Evolutionary conservation across 2,113 vertebrate genomes (phyloP).

Genomic region (Anolis sagrei): DNA sequence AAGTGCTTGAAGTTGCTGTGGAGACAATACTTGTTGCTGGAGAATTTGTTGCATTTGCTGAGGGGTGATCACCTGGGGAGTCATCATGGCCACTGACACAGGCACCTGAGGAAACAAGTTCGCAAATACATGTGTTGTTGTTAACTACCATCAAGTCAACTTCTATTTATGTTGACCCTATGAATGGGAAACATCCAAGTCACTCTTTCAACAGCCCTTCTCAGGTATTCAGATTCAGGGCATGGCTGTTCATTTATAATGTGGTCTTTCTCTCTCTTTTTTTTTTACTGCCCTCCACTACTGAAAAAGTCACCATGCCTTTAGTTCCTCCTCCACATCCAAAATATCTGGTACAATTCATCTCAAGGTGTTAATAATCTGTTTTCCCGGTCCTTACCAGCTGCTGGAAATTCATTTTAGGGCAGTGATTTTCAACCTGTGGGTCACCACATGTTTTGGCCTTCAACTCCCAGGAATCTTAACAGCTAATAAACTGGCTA

Average conservation of each 20-base stretch:
- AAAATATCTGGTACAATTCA: neutral
- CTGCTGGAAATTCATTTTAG: neutral
- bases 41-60: constrained; percentile 99
- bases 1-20: constrained; percentile 97
- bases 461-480: too few relatives aligned
- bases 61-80: constrained; percentile 98
- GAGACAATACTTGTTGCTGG: constrained; percentile 98
- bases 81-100: constrained; percentile 99
- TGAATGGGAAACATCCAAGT: too few relatives aligned
- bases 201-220: too few relatives aligned
- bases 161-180: too few relatives aligned
- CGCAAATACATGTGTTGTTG: constrained; percentile 27
- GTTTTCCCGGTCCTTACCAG: neutral
- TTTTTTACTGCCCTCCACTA: too few relatives aligned
- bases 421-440: too few relatives aligned
- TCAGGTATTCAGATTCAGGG: too few relatives aligned
- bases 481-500: too few relatives aligned
- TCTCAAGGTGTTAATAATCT: neutral
- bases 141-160: too few relatives aligned
- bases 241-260: too few relatives aligned
- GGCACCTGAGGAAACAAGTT: constrained; percentile 84
- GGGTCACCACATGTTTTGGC: too few relatives aligned
- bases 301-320: neutral
- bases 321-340: neutral
- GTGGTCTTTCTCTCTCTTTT: too few relatives aligned